Conservation (phyloP, 2,113 vertebrate species). For the Beaufortia kweichowensis region DNA sequence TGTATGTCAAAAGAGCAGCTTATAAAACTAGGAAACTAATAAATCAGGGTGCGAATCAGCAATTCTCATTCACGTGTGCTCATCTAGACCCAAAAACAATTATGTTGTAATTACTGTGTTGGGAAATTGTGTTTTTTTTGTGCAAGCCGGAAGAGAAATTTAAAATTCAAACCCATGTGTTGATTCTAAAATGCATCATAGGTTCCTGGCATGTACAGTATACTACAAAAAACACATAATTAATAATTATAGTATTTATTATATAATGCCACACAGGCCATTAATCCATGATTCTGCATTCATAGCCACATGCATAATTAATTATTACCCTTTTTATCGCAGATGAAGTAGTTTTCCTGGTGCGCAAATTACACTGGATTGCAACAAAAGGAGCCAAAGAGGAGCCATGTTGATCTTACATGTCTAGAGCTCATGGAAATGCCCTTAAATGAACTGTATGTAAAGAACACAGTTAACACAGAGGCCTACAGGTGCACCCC, state of each 20-base stretch:
- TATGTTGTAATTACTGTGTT: conserved; percentile 22
- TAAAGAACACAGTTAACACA: background rate
- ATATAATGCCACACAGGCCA: conserved; percentile 61
- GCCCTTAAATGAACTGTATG: background rate
- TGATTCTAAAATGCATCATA: conserved; percentile 50
- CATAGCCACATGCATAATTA: conserved; percentile 70
- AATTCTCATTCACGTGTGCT: conserved; percentile 30
- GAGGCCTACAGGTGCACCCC: conserved; percentile 1
- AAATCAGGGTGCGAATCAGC: conserved; percentile 26
- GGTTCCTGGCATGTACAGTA: conserved; percentile 43
- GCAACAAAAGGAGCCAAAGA: conserved; percentile 51
- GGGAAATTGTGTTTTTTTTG: background rate
- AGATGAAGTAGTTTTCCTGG: conserved; percentile 62
- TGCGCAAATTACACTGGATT: conserved; percentile 66
- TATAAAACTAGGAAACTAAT: conserved; percentile 10
- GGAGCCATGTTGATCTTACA: conserved; percentile 2
- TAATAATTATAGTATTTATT: conserved; percentile 61
- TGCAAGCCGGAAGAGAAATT: background rate
- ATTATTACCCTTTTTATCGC: conserved; percentile 66
- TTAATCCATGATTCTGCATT: conserved; percentile 65
- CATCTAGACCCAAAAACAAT: conserved; percentile 35
- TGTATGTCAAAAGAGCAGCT: conserved; percentile 14
- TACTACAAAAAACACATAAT: conserved; percentile 59
- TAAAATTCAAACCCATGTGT: conserved; percentile 40
- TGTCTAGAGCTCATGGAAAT: conserved; percentile 9